phyloP scores from a whole-genome alignment of 2,888 invertebrate genomes.

The Synergus itoensis region DNA sequence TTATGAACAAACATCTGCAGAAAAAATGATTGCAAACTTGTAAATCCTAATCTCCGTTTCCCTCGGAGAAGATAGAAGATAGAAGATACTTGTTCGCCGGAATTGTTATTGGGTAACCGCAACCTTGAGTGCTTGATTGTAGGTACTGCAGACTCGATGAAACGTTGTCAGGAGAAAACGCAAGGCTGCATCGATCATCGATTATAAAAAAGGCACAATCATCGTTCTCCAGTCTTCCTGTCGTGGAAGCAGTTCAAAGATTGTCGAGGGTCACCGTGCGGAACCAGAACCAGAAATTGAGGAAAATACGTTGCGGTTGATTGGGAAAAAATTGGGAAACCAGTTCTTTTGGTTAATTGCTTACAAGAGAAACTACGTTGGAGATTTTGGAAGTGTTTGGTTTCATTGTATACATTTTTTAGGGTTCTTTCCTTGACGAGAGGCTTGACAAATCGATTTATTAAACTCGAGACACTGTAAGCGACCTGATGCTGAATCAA shows the following conservation, averaged over 20 bases:
- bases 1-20: not conserved
- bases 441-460: conserved; percentile 35
- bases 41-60: conserved; percentile 46
- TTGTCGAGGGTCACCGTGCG: conserved; percentile 12
- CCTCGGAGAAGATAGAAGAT: conserved; percentile 49
- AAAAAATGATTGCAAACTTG: not conserved
- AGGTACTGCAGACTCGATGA: conserved; percentile 55
- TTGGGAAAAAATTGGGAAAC: not conserved
- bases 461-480: conserved; percentile 32
- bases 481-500: conserved; percentile 31
- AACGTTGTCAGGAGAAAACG: conserved; percentile 41
- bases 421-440: not conserved
- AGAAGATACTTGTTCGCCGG: conserved; percentile 57
- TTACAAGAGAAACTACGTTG: not conserved
- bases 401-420: not conserved
- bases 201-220: conserved; percentile 38
- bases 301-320: not conserved
- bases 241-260: not conserved
- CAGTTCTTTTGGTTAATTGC: not conserved
- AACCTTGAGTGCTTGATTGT: conserved; percentile 66
- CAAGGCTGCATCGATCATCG: conserved; percentile 41
- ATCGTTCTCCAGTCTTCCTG: conserved; percentile 22
- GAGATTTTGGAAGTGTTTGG: conserved; percentile 1
- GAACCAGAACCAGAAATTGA: conserved; percentile 11
- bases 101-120: conserved; percentile 67